Evolutionary conservation across 2,113 vertebrate genomes (phyloP).

Genomic region (Gulo gulo): DNA sequence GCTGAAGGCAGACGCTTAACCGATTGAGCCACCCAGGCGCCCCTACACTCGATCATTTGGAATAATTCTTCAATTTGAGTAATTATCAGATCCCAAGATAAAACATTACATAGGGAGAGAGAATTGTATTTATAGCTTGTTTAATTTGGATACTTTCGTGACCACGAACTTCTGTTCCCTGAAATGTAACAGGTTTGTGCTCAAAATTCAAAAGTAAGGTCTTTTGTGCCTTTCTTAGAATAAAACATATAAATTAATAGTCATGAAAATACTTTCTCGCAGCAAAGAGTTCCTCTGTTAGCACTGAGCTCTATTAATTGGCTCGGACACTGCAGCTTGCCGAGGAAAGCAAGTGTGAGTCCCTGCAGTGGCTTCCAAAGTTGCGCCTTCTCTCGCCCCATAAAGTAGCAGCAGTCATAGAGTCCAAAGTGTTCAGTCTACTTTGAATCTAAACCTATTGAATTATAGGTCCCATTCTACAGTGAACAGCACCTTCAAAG

Average conservation of each 20-base stretch:
- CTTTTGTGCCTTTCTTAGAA: not conserved
- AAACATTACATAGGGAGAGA: not conserved
- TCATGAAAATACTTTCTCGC: not conserved
- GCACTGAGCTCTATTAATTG: not conserved
- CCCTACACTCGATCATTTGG: not conserved
- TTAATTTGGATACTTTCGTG: not conserved
- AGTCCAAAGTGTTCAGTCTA: conserved; percentile 49
- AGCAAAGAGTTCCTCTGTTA: not conserved
- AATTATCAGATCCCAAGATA: not conserved
- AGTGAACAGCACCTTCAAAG: conserved; percentile 35
- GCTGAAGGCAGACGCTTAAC: too few relatives aligned
- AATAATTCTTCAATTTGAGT: not conserved
- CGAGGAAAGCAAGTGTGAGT: not conserved
- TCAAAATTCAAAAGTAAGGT: not conserved
- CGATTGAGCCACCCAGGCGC: too few relatives aligned
- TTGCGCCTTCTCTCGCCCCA: not conserved
- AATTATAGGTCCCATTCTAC: conserved; percentile 39
- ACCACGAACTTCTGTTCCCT: not conserved
- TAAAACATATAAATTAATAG: not conserved
- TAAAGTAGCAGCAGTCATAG: not conserved
- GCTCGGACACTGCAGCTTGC: accelerated
- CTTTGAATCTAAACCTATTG: conserved; percentile 49
- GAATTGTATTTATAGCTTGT: not conserved
- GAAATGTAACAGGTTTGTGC: not conserved
- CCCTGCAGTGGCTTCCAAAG: not conserved